A percentile compares a stretch with the other conserved stretches of the same genome.
Conservation (phyloP, 2,888 invertebrate species). For the Chesias legatella region DNA sequence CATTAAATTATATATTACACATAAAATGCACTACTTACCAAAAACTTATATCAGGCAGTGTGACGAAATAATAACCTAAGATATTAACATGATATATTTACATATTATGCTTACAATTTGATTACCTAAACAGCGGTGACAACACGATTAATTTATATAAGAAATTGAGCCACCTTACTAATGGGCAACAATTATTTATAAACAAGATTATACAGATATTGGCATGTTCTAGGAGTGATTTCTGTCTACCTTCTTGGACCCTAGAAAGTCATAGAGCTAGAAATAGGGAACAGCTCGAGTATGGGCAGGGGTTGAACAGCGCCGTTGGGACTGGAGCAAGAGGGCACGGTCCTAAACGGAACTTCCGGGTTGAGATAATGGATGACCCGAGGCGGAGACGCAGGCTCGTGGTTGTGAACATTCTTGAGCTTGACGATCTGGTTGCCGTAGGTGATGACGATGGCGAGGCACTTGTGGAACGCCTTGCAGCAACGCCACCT, state of each 20-base stretch:
- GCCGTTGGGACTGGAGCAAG: conserved; percentile 14
- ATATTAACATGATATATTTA: too few relatives aligned
- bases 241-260: neutral
- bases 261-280: conserved; percentile 12
- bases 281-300: conserved; percentile 20
- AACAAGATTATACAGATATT: too few relatives aligned
- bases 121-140: too few relatives aligned
- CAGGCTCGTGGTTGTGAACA: conserved; percentile 51
- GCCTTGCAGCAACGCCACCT: conserved; percentile 65
- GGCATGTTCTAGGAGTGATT: too few relatives aligned
- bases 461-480: conserved; percentile 58
- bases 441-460: conserved; percentile 55
- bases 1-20: too few relatives aligned
- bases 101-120: too few relatives aligned
- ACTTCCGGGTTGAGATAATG: conserved; percentile 6
- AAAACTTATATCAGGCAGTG: too few relatives aligned
- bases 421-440: conserved; percentile 58
- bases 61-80: too few relatives aligned
- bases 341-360: conserved; percentile 7
- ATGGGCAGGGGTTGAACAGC: conserved; percentile 16
- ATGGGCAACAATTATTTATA: too few relatives aligned
- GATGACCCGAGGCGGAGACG: neutral
- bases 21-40: too few relatives aligned
- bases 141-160: too few relatives aligned
- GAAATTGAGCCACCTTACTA: too few relatives aligned